phyloP scores from a whole-genome alignment of 2,797 vertebrate genomes.

The Hozukius guyotensis region DNA sequence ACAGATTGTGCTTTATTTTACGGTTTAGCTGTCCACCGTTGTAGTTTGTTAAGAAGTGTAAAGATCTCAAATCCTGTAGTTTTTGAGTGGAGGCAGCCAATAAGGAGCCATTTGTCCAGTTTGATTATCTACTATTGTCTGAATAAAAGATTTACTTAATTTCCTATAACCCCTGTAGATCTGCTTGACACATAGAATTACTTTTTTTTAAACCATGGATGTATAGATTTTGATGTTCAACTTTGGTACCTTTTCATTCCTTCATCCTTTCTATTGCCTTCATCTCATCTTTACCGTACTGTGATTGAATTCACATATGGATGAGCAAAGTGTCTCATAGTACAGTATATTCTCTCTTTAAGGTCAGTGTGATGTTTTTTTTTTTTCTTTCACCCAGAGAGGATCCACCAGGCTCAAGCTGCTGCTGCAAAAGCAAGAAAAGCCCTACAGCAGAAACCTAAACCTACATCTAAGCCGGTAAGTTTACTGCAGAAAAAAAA shows the following conservation, averaged over 20 bases:
- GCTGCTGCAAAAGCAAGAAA: conserved; percentile 98
- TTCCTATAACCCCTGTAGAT: neutral
- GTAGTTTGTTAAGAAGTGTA: neutral
- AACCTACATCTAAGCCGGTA: conserved; percentile 93
- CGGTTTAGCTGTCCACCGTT: neutral
- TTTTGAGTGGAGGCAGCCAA: neutral
- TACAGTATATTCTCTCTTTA: neutral
- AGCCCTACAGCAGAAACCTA: conserved; percentile 96
- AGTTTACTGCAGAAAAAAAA: conserved; percentile 52
- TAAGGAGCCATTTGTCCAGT: neutral
- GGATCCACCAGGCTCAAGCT: conserved; percentile 97
- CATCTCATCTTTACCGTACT: neutral
- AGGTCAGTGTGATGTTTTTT: neutral
- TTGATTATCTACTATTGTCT: neutral
- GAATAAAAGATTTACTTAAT: neutral
- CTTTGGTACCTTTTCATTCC: neutral
- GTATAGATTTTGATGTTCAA: neutral
- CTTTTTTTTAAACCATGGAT: neutral
- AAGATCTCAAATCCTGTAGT: neutral
- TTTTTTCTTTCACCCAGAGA: conserved; percentile 80
- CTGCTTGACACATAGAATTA: neutral
- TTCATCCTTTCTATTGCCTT: neutral
- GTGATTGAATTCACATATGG: neutral
- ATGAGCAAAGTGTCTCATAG: neutral
- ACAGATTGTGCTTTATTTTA: neutral